Evolutionary conservation across 2,797 vertebrate genomes (phyloP), one percentile per base, ranked within the genome.

Genomic region (Sphenopsis melanotis): DNA sequence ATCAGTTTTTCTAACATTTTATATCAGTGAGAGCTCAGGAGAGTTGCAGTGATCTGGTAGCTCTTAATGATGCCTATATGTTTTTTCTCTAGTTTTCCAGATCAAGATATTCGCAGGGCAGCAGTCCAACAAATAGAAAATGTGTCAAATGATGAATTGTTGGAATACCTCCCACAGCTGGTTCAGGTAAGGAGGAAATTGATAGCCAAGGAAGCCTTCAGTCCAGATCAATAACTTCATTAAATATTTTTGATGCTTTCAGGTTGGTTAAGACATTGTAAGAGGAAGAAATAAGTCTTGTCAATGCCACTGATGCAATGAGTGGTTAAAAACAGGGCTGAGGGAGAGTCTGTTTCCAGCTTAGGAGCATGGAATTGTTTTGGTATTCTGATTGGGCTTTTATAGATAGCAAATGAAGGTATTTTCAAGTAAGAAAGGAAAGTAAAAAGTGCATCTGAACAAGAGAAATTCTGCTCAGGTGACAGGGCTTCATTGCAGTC

Each of bases 161-260:
- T 99, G 71, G 95, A 98, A 46, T 98, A 97, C 93, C 98, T 99
- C 83, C 99, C 99, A 32, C 98, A 99, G 95, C 93, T 99, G 59
- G 98, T 99, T 81, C 99, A 99, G 98, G 98, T 99, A 95, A 98
- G 95, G 81, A 59, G 24, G 74, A 64, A 83, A 93, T 39, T 74
- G 53, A 74, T 42, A 86, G 24, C 55, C 49, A 64, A 74, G 32
- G 41, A 79, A 93, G 30, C 55, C 66, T 60, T 66, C 57, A 49
- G 74, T 77, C 69, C 27, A 63, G 60, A 89, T 95, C 91, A 82
- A 89, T 96, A 95, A 39, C 77, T 93, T 93, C 72, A 94, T 94
- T 96, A 94, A 70, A 86, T 63, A 34, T 27, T 85, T 95, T 41
- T 75, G 80, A 63, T 96, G 88, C 57, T 90, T 90, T 89, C 56